Evolutionary conservation across 2,888 invertebrate genomes (phyloP).

Genomic region (Heterodera filipjevi): DNA sequence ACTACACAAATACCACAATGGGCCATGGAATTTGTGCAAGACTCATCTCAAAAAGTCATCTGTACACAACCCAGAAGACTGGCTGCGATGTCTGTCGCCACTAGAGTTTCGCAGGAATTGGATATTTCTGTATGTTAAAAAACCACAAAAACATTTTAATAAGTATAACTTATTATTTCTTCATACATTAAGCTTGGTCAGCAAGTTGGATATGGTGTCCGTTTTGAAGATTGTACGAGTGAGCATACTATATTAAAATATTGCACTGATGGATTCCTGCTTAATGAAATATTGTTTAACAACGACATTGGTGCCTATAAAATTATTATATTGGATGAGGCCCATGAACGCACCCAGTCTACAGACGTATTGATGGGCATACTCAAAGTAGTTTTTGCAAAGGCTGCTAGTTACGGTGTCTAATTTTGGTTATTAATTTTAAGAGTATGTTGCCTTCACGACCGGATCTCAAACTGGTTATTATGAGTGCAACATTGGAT

Average conservation of each 20-base stretch:
- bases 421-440: conserved; percentile 72
- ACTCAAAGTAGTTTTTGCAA: neutral
- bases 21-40: conserved; percentile 62
- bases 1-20: conserved; percentile 98
- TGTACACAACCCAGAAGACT: conserved; percentile 78
- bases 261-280: neutral
- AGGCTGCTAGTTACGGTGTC: neutral
- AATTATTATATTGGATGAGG: neutral
- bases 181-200: conserved; percentile 72
- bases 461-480: conserved; percentile 88
- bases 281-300: neutral
- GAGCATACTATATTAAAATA: neutral
- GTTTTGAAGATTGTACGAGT: conserved; percentile 93
- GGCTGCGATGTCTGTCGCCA: conserved; percentile 98
- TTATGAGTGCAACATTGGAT: conserved; percentile 98
- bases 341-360: neutral
- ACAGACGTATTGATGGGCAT: neutral
- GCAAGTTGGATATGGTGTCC: conserved; percentile 92
- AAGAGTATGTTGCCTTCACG: conserved; percentile 94
- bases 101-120: conserved; percentile 72
- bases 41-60: conserved; percentile 30
- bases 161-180: too few relatives aligned
- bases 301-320: neutral
- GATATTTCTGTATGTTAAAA: conserved; percentile 65
- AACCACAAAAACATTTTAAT: too few relatives aligned